Base-by-base conservation (phyloP, 2,113 vertebrate genomes). In the Notothenia coriiceps region DNA sequence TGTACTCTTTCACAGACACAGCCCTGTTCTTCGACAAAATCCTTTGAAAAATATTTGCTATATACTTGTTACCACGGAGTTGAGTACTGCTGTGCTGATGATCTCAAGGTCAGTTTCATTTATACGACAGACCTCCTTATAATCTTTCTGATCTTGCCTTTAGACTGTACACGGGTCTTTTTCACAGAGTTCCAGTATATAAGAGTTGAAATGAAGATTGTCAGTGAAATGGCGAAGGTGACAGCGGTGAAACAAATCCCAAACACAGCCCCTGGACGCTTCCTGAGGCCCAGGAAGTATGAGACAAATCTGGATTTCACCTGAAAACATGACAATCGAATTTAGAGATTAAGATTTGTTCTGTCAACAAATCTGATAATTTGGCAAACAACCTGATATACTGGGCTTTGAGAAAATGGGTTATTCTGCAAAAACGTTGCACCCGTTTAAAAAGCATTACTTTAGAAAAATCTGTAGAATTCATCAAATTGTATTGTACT, bases 1-100 rank as follows among this genome's bases (percentile, higher is more conserved):
- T 93, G 96, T 96, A 96, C 96, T 97, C 96, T 96, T 97, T 98
- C 96, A 97, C 96, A 97, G 96, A 97, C 96, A 77, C 88, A 74
- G 73, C 67, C 74, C 51, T 80, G 43, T 68, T 91, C 88, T 86
- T 59, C 56, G 40, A 77, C 18, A 70, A 73, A 70, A 71, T 84
- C 44, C 44, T 70, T 35, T 62, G 17, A 51, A 80, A 78, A 51
- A 18, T 0, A 68, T 54, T 63, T 61, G 35, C 56, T 51, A 47
- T 40, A 78, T 79, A 61, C 56, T 63, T 74, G 57, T 55, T 74
- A 69, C 67, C 64, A 60, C 62, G 67, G 52, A 66, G 69, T 79
- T 29, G 80, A 80, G 76, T 55, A 47, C 20, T 68, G 61, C 85
- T 85, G 78, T 87, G 87, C 85, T 79, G 88, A 89, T 91, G 87